Base-by-base conservation (phyloP, 30 jellyfish, hydroid and myxozoan genomes). In the Cassiopea andromeda region DNA sequence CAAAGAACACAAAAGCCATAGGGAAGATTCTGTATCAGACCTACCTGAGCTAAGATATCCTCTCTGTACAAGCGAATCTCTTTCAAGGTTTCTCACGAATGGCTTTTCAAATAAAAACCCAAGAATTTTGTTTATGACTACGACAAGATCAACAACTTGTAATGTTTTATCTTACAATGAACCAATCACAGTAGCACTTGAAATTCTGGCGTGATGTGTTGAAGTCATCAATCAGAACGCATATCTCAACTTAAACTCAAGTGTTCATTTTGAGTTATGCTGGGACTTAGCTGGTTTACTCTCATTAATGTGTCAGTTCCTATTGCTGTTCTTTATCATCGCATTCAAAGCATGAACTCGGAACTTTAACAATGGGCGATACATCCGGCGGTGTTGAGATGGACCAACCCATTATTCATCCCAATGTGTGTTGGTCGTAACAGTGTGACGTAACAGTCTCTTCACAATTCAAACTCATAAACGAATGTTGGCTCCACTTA, bases 331-430 rank as follows among this genome's bases (percentile, higher is more conserved):
- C 82, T 46, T 81, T 44, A 44, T 19, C 17, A 44, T 16, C 86
- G 14, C 74, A 81, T 46, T 47, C 78, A 81, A 81, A 38, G 81
- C 90, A 81, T 27, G 81, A 15, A 67, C 72, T 81, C 90, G 80
- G 90, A 81, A 81, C 80, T 71, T 16, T 12, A 27, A 18, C 54
- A 46, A 69, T 47, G 73, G 67, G 82, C 67, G 90, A 13, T 2
- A 81, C 69, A 61, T 83, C 91, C 91, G 91, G 50, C 70, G 84
- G 84, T 58, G 54, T 46, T 14, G 47, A 44, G 84, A 70, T 3
- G 79, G 79, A 70, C 54, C 57, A 70, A 0, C 73, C 73, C 73
- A 64, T 64, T 64, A 17, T 27, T 64, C 38, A 27, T 27, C 38
- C 38, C 12, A 54, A 54, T 6, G 73, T 13, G 73, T 64, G 73